Evolutionary conservation across 2,888 invertebrate species (phyloP), one percentile per base, ranked within the genome.

Genomic region (Torymus tubicola): DNA sequence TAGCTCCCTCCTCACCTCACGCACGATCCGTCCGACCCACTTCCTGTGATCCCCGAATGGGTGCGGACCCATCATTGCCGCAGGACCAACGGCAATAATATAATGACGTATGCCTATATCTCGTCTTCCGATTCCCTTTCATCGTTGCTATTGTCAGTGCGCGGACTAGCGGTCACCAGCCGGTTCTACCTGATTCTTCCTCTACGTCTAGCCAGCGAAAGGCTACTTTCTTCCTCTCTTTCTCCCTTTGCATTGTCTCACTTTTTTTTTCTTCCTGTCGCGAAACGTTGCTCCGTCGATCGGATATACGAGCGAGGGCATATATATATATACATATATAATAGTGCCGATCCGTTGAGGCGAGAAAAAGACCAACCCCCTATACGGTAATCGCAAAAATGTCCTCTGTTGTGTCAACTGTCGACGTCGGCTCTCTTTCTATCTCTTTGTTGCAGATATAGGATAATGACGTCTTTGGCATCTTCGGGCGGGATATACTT

Each of bases 1-100:
- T 8, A 87, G 86, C 85, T 85, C 82, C 81, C 85, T 86, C 86
- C 89, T 89, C 74, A 74, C 81, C 85, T 86, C 86, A 87, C 89
- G 89, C 74, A 74, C 88, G 89, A 89, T 90, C 89, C 87, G 80
- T 87, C 84, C 90, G 87, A 88, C 90, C 90, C 88, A 90, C 88
- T 90, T 90, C 90, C 90, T 89, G 89, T 88, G 78, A 87, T 85
- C 85, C 85, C 83, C 86, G 85, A 89, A 88, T 86, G 85, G 84
- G 69, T 85, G 84, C 85, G 84, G 86, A 85, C 82, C 82, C 84
- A 58, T 78, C 68, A 83, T 81, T 80, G 83, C 80, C 84, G 85
- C n/a, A n/a, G 86, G 55, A 68, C 61, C 42, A 87, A 85, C 86
- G 85, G 87, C 86, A 87, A 67, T 76, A 77, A 88, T 89, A 42